Evolutionary conservation across 2,888 invertebrate genomes (phyloP).

Genomic region (Flexamia atlantica): DNA sequence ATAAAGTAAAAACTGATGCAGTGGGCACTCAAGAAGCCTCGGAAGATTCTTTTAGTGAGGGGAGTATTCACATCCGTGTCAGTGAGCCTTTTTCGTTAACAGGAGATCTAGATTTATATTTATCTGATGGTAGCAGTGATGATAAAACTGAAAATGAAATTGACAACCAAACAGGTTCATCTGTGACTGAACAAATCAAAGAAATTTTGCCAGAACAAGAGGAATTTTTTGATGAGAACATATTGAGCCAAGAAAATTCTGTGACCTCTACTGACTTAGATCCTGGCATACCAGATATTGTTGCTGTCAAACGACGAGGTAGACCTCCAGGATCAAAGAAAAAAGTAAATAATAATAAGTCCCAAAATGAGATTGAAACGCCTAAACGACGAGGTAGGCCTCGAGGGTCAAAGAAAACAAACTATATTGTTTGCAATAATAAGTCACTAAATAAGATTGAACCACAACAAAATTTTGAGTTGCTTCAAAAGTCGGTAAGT

Average conservation of each 20-base stretch:
- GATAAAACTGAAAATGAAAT: not conserved
- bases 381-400: not conserved
- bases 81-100: slow-evolving; percentile 12
- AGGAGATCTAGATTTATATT: not conserved
- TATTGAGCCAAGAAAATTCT: too few relatives aligned
- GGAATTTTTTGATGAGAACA: not conserved
- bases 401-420: not conserved
- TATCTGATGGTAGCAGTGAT: not conserved
- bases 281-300: too few relatives aligned
- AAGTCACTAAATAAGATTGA: not conserved
- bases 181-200: too few relatives aligned
- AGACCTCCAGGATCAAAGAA: too few relatives aligned
- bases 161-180: not conserved
- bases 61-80: not conserved
- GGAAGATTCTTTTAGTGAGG: slow-evolving; percentile 13
- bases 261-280: too few relatives aligned
- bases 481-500: too few relatives aligned
- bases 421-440: not conserved
- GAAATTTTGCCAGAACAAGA: not conserved
- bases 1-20: not conserved
- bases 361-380: too few relatives aligned
- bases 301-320: too few relatives aligned
- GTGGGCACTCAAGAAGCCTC: not conserved
- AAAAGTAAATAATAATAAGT: too few relatives aligned
- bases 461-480: not conserved